A percentile compares a stretch with the other conserved stretches of the same genome.
phyloP scores from a whole-genome alignment of 2,113 vertebrate genomes.

The Terrapene triunguis region DNA sequence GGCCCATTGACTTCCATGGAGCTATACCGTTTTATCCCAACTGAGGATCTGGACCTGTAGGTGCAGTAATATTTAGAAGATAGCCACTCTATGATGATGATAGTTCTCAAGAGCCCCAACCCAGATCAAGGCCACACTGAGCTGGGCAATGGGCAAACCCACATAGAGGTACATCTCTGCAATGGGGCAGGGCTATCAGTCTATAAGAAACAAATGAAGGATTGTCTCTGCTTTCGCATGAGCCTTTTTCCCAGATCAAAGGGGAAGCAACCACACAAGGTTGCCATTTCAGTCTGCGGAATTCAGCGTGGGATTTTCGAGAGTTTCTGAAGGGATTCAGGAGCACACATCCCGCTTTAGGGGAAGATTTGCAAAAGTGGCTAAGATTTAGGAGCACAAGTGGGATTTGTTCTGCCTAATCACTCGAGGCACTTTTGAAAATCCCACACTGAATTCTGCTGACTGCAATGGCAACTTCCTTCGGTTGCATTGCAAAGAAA shows the following conservation, averaged over 20 bases:
- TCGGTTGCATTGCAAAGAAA: not conserved
- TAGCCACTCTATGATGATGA: not conserved
- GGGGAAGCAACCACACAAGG: not conserved
- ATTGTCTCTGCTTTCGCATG: not conserved
- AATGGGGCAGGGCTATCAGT: too few relatives aligned
- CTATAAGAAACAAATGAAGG: not conserved
- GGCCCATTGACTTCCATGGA: not conserved
- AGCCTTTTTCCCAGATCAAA: not conserved
- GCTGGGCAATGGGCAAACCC: not conserved
- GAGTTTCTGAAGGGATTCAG: too few relatives aligned
- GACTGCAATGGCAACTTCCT: not conserved
- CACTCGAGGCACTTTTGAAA: too few relatives aligned
- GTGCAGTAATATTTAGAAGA: not conserved
- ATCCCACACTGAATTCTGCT: too few relatives aligned
- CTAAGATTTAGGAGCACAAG: too few relatives aligned
- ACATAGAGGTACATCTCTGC: not conserved
- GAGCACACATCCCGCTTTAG: too few relatives aligned
- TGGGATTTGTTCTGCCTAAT: too few relatives aligned
- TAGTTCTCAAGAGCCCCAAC: not conserved
- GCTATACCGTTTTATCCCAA: not conserved
- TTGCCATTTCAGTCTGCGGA: not conserved
- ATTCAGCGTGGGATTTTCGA: not conserved
- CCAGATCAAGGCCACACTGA: not conserved
- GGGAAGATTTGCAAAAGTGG: too few relatives aligned
- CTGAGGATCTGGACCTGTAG: not conserved